Base-by-base conservation (phyloP, 2,113 vertebrate species). In the Onychostruthus taczanowskii region DNA sequence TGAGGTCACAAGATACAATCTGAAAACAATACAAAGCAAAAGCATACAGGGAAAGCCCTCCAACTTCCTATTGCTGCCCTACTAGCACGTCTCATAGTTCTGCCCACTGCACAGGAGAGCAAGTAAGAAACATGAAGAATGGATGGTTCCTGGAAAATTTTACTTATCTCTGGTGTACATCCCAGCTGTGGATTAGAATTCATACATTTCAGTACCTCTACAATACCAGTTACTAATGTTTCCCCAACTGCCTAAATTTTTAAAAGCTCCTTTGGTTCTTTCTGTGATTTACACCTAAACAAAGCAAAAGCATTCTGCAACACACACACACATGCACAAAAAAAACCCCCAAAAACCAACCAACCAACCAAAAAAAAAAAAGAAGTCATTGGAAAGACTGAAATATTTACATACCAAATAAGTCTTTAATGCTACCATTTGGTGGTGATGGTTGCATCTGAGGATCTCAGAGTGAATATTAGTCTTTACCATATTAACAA, bases 31-130 rank as follows among this genome's bases (percentile, higher is more conserved):
- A 70, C 5, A 67, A 12, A 69, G 15, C 49, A 43, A 59, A 75
- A 70, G 17, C 22, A 41, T 4, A 39, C 5, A 7, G 47, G 13
- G 21, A 8, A 75, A 49, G 12, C 0, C 0, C 1, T 28, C 0
- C 8, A 70, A 15, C 4, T 16, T 74, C 56, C n/a, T 63, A 33
- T 24, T 33, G 8, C 18, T 9, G 6, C 26, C 20, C 26, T 46
- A 11, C 7, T 67, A 78, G 46, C 19, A 58, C 10, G 2, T 81
- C 23, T 52, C 5, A 33, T 12, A 56, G n/a, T 41, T 89, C 24
- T 77, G 24, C 24, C 31, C 46, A 15, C 12, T 7, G 1, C 16
- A 53, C 10, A 55, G 33, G 10, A 69, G 1, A 64, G 47, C 2
- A 73, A 84, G 27, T 23, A 43, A 84, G n/a, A 74, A 93, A 66